phyloP scores from a whole-genome alignment of 2,113 vertebrate genomes.

The Micronycteris hirsuta region DNA sequence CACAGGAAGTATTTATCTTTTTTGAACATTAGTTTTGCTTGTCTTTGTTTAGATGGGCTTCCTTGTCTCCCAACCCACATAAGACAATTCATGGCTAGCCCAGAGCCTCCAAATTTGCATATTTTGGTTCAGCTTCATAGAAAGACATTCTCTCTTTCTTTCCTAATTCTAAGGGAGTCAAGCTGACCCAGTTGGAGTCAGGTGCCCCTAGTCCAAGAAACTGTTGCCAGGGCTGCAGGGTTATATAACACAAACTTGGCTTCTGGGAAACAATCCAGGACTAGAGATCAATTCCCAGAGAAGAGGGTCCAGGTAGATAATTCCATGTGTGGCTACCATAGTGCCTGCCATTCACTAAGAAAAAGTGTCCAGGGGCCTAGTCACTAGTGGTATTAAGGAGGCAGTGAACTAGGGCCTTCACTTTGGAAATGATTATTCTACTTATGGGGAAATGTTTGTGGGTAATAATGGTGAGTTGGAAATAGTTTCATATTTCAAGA shows the following conservation, averaged over 20 bases:
- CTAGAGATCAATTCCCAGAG: background rate
- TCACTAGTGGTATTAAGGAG: background rate
- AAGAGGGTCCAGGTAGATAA: background rate
- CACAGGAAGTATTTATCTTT: background rate
- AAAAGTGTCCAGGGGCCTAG: background rate
- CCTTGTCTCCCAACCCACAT: background rate
- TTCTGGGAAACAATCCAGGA: background rate
- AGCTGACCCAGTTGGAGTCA: constrained; percentile 24
- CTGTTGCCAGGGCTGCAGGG: background rate
- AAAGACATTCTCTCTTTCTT: constrained; percentile 1
- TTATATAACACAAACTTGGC: constrained; percentile 11
- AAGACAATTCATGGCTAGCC: background rate
- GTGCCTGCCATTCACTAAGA: background rate
- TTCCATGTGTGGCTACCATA: background rate
- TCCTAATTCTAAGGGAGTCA: constrained; percentile 33
- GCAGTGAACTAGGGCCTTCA: background rate
- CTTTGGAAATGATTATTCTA: background rate
- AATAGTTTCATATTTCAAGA: background rate
- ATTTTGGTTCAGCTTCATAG: constrained; percentile 1
- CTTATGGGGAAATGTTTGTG: background rate
- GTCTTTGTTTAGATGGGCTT: background rate
- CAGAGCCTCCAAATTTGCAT: background rate
- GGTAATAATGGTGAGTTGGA: background rate
- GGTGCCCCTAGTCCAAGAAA: background rate
- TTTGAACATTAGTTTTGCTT: constrained; percentile 33